Base-by-base conservation (phyloP, 30 jellyfish, hydroid and myxozoan genomes). In the Hydractinia echinata region DNA sequence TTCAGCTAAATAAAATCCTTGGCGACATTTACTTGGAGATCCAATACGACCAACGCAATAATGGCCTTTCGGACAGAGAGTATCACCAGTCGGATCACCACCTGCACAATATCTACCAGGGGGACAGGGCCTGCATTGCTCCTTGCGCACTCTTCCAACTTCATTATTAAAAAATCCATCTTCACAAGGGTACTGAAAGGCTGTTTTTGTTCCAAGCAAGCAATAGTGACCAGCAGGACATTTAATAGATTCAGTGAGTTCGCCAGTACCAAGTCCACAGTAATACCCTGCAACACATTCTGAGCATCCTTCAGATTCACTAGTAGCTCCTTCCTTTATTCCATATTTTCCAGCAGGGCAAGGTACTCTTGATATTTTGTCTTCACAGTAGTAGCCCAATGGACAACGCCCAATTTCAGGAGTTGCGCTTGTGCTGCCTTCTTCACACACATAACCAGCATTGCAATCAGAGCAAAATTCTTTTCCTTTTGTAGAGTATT, bases 281-380 rank as follows among this genome's bases (percentile, higher is more conserved):
- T 83, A 94, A 79, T 82, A 94, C n/a, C 99, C 99, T 9, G 94
- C 79, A 13, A 97, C 97, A 76, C 99, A 94, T 1, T 84, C 64
- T 21, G 95, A 85, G 82, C 99, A 94, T 16, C 95, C 99, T 54
- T 79, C 92, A 10, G 89, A 69, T 14, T 69, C 87, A 68, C 95
- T 85, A 7, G 85, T 66, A 14, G 95, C 99, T 16, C 99, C 99
- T 11, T 90, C 76, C 61, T 66, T 76, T 76, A 85, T 88, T n/a
- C 99, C 99, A 64, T 94, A 94, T 5, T 96, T 94, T 8, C 99
- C 99, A 10, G 97, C 67, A 10, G 99, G 99, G 86, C 99, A 94
- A 53, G 79, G 81, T 71, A 76, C 81, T 9, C 81, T 80, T n/a
- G 58, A 14, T 10, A 73, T 66, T 56, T 60, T 54, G 71, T 94